Conservation (phyloP, 1,140 invertebrate genomes). For the Orius laevigatus region DNA sequence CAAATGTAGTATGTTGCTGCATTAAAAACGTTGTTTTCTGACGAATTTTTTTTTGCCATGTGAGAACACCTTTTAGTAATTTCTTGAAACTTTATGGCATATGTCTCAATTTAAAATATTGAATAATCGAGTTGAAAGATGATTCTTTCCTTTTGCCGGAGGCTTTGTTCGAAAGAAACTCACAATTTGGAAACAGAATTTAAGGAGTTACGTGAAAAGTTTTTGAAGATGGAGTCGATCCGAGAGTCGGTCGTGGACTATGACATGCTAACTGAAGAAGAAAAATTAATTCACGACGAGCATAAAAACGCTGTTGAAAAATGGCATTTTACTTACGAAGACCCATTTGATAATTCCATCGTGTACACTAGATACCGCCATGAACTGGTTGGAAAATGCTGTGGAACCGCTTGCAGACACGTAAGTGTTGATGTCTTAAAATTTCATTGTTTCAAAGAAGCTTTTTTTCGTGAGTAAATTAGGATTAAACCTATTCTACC, state of each 20-base stretch:
- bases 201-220: slow-evolving; percentile 1
- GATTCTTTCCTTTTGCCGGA: too few species aligned
- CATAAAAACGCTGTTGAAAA: slow-evolving; percentile 20
- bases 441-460: not conserved
- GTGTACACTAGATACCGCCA: slow-evolving; percentile 22
- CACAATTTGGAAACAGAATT: too few species aligned
- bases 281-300: slow-evolving; percentile 18
- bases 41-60: too few species aligned
- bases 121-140: too few species aligned
- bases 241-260: slow-evolving; percentile 15
- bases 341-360: slow-evolving; percentile 19
- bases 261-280: slow-evolving; percentile 15
- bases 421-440: slow-evolving; percentile 17
- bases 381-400: slow-evolving; percentile 23
- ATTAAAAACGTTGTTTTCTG: too few species aligned
- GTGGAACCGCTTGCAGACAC: slow-evolving; percentile 24
- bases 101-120: too few species aligned
- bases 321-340: slow-evolving; percentile 24
- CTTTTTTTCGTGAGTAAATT: not conserved
- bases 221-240: slow-evolving; percentile 17
- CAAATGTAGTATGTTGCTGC: too few species aligned
- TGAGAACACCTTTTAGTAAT: too few species aligned
- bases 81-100: too few species aligned
- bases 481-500: not conserved
- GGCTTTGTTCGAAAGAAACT: too few species aligned